phyloP scores from a whole-genome alignment of 92 coral and sea anemone genomes.

The Nematostella vectensis region DNA sequence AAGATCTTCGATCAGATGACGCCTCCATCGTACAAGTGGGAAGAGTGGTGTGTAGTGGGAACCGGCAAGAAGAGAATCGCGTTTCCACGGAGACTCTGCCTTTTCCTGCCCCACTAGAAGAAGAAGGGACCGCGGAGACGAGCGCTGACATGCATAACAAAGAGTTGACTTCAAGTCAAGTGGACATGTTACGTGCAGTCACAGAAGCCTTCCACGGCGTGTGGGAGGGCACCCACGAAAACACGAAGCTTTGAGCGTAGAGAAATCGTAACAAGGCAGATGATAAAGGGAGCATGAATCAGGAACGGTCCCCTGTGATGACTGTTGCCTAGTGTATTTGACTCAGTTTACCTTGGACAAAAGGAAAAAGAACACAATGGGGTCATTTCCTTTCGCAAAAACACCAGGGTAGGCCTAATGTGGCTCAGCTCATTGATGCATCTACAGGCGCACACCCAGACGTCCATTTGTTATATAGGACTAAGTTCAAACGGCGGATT shows the following conservation, averaged over 20 bases:
- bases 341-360: no score
- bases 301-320: no score
- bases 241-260: conserved; percentile 46
- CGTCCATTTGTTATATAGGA: no score
- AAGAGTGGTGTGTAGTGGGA: conserved; percentile 2
- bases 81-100: background rate
- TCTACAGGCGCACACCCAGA: no score
- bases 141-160: background rate
- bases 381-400: no score
- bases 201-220: conserved; percentile 73
- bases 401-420: no score
- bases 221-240: conserved; percentile 54
- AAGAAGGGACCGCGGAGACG: background rate
- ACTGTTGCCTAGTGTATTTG: no score
- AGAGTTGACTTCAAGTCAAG: conserved; percentile 56
- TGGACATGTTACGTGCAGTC: conserved; percentile 68
- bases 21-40: conserved; percentile 19
- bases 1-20: background rate
- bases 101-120: background rate
- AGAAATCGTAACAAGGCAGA: background rate
- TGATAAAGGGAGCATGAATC: no score
- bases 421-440: no score
- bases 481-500: no score
- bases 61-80: background rate
- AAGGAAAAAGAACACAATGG: no score